A percentile compares a stretch with the other conserved stretches of the same genome.
phyloP scores from a whole-genome alignment of 1,140 invertebrate species.

The Lamellibrachia luymesi region DNA sequence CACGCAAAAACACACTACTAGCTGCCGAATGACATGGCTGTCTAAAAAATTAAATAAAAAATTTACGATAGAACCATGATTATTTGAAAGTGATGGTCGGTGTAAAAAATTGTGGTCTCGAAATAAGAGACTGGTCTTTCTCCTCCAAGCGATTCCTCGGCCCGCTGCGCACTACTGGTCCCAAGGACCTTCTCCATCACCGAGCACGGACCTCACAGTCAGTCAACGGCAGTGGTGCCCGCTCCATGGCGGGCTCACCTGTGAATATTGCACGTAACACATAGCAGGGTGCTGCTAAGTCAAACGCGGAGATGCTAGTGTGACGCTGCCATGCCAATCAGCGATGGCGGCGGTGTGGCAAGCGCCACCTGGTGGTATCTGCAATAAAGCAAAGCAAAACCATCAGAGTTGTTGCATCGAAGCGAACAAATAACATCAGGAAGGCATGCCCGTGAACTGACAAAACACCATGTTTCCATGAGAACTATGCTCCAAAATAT shows the following conservation, averaged over 20 bases:
- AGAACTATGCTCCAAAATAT: no score
- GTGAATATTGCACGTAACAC: slow-evolving; percentile 8
- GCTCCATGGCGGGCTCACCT: background rate
- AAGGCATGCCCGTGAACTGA: no score
- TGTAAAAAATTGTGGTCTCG: background rate
- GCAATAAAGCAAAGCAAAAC: background rate
- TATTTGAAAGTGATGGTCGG: background rate
- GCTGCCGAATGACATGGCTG: background rate
- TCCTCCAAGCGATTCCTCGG: background rate
- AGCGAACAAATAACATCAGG: background rate
- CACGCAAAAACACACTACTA: background rate
- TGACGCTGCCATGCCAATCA: background rate
- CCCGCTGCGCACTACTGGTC: background rate
- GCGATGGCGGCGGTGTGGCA: background rate
- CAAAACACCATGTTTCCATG: no score
- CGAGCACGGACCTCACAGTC: background rate
- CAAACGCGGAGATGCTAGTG: background rate
- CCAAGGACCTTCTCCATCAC: background rate
- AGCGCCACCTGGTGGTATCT: slow-evolving; percentile 17
- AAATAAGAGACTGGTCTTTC: background rate
- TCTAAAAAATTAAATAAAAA: background rate
- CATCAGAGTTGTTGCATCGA: background rate
- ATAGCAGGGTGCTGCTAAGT: background rate
- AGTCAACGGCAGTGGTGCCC: background rate
- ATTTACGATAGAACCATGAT: background rate